Conservation (phyloP, 2,113 vertebrate genomes). For the Grammomys surdaster region DNA sequence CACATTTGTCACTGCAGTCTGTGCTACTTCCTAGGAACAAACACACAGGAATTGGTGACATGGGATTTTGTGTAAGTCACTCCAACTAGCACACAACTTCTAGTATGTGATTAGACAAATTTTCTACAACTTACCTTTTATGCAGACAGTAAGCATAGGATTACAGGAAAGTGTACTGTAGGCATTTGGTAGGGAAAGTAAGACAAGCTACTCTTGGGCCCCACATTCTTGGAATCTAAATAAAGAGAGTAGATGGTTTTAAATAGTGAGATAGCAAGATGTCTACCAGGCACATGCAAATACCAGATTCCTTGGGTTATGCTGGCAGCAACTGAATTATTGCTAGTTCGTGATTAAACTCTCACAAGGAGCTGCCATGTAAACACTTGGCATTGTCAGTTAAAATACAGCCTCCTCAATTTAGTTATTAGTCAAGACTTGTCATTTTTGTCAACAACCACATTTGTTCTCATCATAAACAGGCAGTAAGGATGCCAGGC, state of each 20-base stretch:
- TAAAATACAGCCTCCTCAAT: neutral
- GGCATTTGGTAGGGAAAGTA: neutral
- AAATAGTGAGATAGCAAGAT: neutral
- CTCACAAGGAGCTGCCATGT: neutral
- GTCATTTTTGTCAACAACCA: constrained; percentile 53
- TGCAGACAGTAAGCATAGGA: neutral
- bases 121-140: neutral
- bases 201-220: neutral
- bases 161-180: neutral
- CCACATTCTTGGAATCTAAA: neutral
- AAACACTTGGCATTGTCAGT: constrained; percentile 58
- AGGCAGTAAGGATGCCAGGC: neutral
- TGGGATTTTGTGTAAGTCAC: constrained; percentile 25
- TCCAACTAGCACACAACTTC: neutral
- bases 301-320: neutral
- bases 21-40: constrained; percentile 53
- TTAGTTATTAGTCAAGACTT: constrained; percentile 60
- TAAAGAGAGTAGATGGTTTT: neutral
- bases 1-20: constrained; percentile 49
- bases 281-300: neutral
- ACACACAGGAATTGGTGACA: constrained; percentile 29
- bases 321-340: neutral
- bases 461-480: constrained; percentile 39
- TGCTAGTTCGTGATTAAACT: constrained; percentile 41
- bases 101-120: constrained; percentile 15